Evolutionary conservation across 2,113 vertebrate species (phyloP).

Genomic region (Halcyon malimbica): DNA sequence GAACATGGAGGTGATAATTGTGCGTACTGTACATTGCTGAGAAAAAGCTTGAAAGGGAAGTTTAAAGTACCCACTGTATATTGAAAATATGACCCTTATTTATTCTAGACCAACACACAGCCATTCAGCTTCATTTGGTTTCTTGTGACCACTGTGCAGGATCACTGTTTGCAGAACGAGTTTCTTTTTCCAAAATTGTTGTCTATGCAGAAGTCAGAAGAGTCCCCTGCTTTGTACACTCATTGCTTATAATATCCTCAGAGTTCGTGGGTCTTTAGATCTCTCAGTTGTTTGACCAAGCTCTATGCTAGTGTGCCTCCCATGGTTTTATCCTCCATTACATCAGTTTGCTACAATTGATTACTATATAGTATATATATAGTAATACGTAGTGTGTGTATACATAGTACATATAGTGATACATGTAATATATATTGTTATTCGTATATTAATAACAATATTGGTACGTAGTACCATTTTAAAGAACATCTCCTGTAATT

Average conservation of each 20-base stretch:
- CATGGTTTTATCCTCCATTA: neutral
- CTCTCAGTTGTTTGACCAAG: neutral
- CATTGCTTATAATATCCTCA: neutral
- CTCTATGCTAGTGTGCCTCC: neutral
- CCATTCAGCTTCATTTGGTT: neutral
- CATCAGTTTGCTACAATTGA: neutral
- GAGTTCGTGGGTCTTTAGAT: neutral
- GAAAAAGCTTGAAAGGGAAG: constrained; percentile 21
- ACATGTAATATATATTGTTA: neutral
- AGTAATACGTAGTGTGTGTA: neutral
- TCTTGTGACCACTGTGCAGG: neutral
- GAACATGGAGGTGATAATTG: constrained; percentile 39
- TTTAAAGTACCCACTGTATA: neutral
- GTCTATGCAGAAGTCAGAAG: neutral
- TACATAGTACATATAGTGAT: neutral
- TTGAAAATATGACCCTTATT: neutral
- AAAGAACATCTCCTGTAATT: neutral
- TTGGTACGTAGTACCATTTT: neutral
- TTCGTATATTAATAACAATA: neutral
- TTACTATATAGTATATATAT: neutral
- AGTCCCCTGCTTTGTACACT: neutral
- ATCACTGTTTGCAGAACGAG: neutral
- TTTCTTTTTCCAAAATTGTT: neutral
- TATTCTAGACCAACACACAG: neutral
- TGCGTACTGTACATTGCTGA: constrained; percentile 1